Evolutionary conservation across 2,888 invertebrate species (phyloP), one percentile per base, ranked within the genome.

Genomic region (Teinopalpus imperialis): DNA sequence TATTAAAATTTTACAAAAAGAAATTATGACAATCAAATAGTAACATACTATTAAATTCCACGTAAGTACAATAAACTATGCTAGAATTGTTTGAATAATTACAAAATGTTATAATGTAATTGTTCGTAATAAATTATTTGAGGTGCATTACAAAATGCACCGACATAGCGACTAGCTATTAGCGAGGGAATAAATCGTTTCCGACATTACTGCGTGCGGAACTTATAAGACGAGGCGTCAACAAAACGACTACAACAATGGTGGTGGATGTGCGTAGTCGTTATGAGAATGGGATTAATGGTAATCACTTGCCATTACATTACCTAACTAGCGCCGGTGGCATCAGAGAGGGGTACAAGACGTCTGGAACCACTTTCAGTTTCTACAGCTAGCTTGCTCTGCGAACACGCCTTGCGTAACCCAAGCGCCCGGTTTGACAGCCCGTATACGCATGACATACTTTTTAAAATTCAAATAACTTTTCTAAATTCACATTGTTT

Each of bases 371-470:
- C 72, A 85, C 87, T 87, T 85, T 87, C 86, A 87, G 87, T 87
- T 86, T 86, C 81, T 61, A 61, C 60, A 58, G 66, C 65, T 63
- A 62, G 59, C 62, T 69, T 65, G 74, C 58, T 51, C 54, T 55
- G 79, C 53, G 56, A 70, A 64, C 82, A 78, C 86, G 82, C 72
- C 60, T 68, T 63, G 52, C 56, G 63, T 53, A 64, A 54, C 59
- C 71, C 73, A 64, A 64, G 73, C 63, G 52, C 53, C 55, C n/a
- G n/a, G 59, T 63, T 63, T 58, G 67, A 71, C 64, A 63, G 58
- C 81, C 80, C 79, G 83, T 76, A 79, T 75, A 61, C 61, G 61
- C 59, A 64, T 82, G 83, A 79, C 83, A 83, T 59, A 82, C 79
- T 72, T 81, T 68, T 68, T 63, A 66, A 61, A 59, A 56, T 57